These are phyloP conservation scores for Sandelia bainsii DNA, from an alignment of 2,797 vertebrate genomes.

Conservation along the genomic window DNA sequence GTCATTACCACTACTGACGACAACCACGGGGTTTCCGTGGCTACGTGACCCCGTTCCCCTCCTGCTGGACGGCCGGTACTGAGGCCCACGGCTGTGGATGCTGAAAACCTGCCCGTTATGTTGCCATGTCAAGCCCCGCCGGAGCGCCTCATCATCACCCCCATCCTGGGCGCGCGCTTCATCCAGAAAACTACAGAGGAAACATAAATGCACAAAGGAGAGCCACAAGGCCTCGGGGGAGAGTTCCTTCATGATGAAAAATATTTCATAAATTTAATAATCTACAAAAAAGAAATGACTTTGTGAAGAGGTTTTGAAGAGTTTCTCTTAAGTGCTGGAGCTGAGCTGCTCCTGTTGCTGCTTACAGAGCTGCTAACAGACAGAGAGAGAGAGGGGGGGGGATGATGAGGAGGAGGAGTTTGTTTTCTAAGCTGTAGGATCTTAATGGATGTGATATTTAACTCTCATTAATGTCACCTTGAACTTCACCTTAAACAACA, in stretches of 20 bases:
- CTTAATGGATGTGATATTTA: constrained; percentile 1
- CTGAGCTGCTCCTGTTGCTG: constrained; percentile 1
- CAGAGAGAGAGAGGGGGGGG: background rate
- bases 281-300: background rate
- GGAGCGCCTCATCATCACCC: constrained; percentile 74
- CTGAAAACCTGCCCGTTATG: constrained; percentile 92
- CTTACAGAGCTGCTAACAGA: background rate
- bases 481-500: background rate
- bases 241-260: constrained; percentile 59
- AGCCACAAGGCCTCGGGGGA: constrained; percentile 27
- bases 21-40: constrained; percentile 52
- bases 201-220: constrained; percentile 55
- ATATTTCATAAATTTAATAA: background rate
- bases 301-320: constrained; percentile 8
- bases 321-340: constrained; percentile 12
- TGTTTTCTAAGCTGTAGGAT: too few relatives aligned
- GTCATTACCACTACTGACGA: constrained; percentile 63
- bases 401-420: background rate
- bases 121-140: constrained; percentile 88
- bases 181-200: constrained; percentile 76
- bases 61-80: constrained; percentile 85
- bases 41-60: constrained; percentile 42
- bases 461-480: background rate
- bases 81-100: constrained; percentile 86
- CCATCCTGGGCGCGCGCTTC: constrained; percentile 73